phyloP scores from a whole-genome alignment of 2,797 vertebrate species.

The Rhinella marina region DNA sequence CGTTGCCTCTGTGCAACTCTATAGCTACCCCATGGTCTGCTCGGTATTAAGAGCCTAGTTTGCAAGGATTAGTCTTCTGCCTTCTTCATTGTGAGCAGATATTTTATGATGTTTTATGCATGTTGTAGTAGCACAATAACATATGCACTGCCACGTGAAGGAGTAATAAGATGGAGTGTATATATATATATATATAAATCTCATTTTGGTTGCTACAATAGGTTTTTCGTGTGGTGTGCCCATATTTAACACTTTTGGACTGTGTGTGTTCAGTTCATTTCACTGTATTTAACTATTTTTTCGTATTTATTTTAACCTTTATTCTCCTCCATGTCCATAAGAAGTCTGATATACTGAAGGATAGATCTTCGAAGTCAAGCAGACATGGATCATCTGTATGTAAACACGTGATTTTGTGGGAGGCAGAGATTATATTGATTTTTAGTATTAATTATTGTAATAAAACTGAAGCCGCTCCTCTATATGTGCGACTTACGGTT shows the following conservation, averaged over 20 bases:
- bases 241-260: not conserved
- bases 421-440: not conserved
- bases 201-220: not conserved
- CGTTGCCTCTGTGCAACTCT: not conserved
- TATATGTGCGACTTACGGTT: not conserved
- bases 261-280: not conserved
- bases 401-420: slow-evolving; percentile 62
- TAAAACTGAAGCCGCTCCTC: not conserved
- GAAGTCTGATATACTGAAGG: slow-evolving; percentile 47
- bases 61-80: not conserved
- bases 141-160: not conserved
- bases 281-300: not conserved
- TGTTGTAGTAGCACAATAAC: not conserved
- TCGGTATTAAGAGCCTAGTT: not conserved
- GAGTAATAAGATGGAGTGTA: not conserved
- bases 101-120: not conserved
- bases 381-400: slow-evolving; percentile 81
- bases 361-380: slow-evolving; percentile 63
- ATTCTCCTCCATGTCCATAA: not conserved
- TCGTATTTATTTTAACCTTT: slow-evolving; percentile 7
- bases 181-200: not conserved
- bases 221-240: not conserved
- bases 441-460: not conserved
- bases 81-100: not conserved
- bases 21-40: not conserved